Percentiles rank a stretch among this genome's conserved stretches.
Evolutionary conservation across 2,888 invertebrate species (phyloP).

Genomic region (Dynastes maya): DNA sequence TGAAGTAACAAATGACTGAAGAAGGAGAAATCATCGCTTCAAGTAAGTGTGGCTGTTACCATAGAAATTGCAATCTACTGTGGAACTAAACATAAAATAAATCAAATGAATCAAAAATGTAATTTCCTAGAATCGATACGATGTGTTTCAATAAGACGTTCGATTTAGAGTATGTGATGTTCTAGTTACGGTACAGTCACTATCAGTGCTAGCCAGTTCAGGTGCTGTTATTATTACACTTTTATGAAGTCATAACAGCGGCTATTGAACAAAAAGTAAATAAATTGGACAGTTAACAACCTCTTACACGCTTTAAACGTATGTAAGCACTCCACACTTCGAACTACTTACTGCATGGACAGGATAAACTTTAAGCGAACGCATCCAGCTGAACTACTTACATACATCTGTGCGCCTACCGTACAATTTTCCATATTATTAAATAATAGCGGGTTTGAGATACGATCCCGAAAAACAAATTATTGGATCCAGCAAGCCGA

Average conservation of each 20-base stretch:
- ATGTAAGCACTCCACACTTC: constrained; percentile 9
- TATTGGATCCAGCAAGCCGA: constrained; percentile 56
- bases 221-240: background rate
- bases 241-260: constrained; percentile 23
- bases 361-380: background rate
- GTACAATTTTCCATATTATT: constrained; percentile 49
- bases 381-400: background rate
- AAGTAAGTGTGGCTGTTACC: too few relatives aligned
- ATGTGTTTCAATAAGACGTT: too few relatives aligned
- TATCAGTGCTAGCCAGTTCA: background rate
- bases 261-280: constrained; percentile 9
- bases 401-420: background rate
- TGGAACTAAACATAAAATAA: too few relatives aligned
- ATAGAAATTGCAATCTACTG: too few relatives aligned
- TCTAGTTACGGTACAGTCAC: background rate
- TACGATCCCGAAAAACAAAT: constrained; percentile 58
- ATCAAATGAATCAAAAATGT: too few relatives aligned
- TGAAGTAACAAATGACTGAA: too few relatives aligned
- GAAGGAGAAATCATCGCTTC: too few relatives aligned
- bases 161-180: background rate
- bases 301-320: constrained; percentile 36
- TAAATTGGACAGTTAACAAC: constrained; percentile 31
- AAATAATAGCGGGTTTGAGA: constrained; percentile 48
- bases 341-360: background rate
- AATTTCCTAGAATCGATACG: too few relatives aligned